Evolutionary conservation across 2,888 invertebrate genomes (phyloP).

Genomic region (Sabatieria punctata): DNA sequence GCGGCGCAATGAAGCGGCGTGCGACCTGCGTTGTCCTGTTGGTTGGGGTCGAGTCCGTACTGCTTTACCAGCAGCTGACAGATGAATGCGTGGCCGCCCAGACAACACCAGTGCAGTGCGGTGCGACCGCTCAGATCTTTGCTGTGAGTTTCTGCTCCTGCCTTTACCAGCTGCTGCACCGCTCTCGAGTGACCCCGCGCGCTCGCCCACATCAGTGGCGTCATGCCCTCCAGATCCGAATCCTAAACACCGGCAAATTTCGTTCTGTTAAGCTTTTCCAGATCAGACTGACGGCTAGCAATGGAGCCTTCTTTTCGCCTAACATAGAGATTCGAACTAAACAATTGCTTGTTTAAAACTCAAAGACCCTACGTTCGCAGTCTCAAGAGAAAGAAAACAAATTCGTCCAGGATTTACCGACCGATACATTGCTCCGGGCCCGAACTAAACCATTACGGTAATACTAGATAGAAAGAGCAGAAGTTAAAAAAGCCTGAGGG

Average conservation of each 20-base stretch:
- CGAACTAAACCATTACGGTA: no score
- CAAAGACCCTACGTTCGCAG: no score
- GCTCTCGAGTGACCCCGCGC: slow-evolving; percentile 1
- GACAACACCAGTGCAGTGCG: slow-evolving; percentile 4
- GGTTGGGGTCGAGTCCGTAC: slow-evolving; percentile 4
- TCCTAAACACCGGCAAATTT: background rate
- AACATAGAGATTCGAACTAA: no score
- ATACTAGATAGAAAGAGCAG: no score
- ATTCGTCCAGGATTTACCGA: no score
- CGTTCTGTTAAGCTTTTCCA: background rate
- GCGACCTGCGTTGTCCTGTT: slow-evolving; percentile 5
- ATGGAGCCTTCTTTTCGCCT: no score
- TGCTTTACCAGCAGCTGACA: slow-evolving; percentile 6
- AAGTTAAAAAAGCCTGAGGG: no score
- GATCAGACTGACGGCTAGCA: no score
- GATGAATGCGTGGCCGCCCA: slow-evolving; percentile 8
- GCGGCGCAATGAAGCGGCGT: slow-evolving; percentile 9
- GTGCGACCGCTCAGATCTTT: slow-evolving; percentile 1
- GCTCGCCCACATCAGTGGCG: slow-evolving; percentile 4
- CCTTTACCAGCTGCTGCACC: slow-evolving; percentile 3
- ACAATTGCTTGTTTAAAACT: no score
- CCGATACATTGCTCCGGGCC: no score
- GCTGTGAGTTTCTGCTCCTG: background rate
- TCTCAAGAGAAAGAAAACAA: no score
- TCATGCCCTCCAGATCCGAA: background rate